Evolutionary conservation across 2,113 vertebrate genomes (phyloP).

Genomic region (Platysternon megacephalum): DNA sequence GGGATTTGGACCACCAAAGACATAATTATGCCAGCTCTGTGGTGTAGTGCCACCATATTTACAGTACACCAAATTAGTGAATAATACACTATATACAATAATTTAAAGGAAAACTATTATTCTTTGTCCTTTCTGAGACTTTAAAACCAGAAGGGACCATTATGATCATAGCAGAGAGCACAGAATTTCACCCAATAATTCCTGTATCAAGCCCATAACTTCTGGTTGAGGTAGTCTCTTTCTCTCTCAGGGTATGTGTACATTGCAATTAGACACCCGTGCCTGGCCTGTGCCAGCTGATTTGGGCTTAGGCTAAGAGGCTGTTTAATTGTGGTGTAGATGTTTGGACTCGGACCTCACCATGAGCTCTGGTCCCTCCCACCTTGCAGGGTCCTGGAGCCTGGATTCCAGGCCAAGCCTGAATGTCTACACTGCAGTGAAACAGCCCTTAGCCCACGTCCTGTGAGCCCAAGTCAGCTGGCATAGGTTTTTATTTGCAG

Average conservation of each 20-base stretch:
- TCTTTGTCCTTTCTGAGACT: neutral
- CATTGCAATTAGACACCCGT: neutral
- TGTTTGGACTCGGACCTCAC: neutral
- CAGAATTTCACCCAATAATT: neutral
- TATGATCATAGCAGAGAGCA: neutral
- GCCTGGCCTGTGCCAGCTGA: too few species aligned
- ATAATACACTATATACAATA: rapidly evolving
- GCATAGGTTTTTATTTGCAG: neutral
- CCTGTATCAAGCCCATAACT: neutral
- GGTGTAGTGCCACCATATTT: neutral
- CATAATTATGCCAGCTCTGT: neutral
- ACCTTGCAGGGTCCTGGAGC: neutral
- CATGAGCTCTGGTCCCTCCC: neutral
- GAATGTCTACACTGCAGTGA: neutral
- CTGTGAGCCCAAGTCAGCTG: neutral
- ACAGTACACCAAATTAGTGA: neutral
- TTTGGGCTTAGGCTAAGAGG: neutral
- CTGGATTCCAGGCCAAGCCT: neutral
- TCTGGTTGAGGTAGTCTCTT: neutral
- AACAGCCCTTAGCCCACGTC: neutral
- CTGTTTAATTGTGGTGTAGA: neutral
- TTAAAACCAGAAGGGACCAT: neutral
- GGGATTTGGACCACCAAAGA: neutral
- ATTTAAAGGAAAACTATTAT: neutral
- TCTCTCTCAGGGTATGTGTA: neutral